phyloP scores from a whole-genome alignment of 1,140 invertebrate genomes.

The Trypoxylus dichotomus region DNA sequence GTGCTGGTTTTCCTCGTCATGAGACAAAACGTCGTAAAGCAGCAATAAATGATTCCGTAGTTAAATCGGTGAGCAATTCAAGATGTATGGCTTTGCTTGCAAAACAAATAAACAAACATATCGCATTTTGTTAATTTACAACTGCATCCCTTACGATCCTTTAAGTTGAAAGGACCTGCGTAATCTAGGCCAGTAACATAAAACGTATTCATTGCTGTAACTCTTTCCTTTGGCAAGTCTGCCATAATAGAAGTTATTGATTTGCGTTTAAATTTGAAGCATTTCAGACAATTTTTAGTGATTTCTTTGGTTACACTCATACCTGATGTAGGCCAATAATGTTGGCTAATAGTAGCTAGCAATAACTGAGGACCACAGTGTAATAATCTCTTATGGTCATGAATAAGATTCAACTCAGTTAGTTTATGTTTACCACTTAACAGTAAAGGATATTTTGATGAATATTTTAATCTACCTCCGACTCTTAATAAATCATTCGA shows the following conservation, averaged over 20 bases:
- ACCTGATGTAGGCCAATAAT: slow-evolving; percentile 35
- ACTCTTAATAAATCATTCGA: slow-evolving; percentile 39
- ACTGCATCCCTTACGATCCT: neutral
- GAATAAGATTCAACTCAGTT: slow-evolving; percentile 34
- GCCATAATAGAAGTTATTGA: slow-evolving; percentile 46
- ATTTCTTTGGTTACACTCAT: slow-evolving; percentile 27
- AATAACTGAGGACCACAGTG: slow-evolving; percentile 31
- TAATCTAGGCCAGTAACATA: slow-evolving; percentile 46
- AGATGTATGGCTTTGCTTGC: no score
- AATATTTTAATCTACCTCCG: slow-evolving; percentile 41
- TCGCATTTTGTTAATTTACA: neutral
- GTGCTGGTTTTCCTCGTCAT: no score
- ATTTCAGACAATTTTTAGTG: slow-evolving; percentile 32
- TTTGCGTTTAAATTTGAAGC: slow-evolving; percentile 31
- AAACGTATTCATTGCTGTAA: slow-evolving; percentile 42
- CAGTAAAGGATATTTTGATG: slow-evolving; percentile 40
- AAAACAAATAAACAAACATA: no score
- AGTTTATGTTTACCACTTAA: slow-evolving; percentile 37
- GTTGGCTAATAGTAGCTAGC: slow-evolving; percentile 32
- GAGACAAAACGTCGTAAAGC: no score
- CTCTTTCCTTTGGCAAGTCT: slow-evolving; percentile 45
- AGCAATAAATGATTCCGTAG: no score
- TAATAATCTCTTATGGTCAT: slow-evolving; percentile 35
- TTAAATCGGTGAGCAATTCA: no score
- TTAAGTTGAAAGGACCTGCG: slow-evolving; percentile 45